Percentiles rank a stretch among this genome's conserved stretches.
Conservation (phyloP, 1,140 invertebrate species). For the Pristionchus pacificus region DNA sequence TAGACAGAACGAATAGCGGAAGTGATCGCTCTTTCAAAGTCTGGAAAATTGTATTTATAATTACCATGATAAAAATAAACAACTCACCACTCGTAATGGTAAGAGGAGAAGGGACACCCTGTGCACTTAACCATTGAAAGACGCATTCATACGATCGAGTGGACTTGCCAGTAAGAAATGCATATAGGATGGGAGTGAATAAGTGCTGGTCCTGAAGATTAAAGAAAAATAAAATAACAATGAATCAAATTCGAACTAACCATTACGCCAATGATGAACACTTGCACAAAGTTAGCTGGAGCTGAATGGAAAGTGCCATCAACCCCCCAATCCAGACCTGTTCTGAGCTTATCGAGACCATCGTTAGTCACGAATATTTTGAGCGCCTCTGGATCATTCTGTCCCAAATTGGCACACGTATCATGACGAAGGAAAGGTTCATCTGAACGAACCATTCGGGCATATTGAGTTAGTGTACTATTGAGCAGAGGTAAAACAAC, state of each 20-base stretch:
- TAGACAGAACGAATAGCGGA: neutral
- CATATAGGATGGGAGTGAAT: neutral
- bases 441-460: neutral
- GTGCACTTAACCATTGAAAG: neutral
- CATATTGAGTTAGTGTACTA: neutral
- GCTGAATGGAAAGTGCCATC: neutral
- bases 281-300: neutral
- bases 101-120: neutral
- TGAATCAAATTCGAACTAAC: neutral
- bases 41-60: neutral
- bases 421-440: neutral
- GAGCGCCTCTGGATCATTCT: neutral
- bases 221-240: neutral
- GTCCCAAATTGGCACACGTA: neutral
- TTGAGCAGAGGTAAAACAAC: neutral
- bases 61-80: neutral
- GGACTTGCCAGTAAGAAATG: neutral
- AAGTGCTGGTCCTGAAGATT: neutral
- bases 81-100: neutral
- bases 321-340: neutral
- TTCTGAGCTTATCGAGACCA: neutral
- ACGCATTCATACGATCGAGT: neutral
- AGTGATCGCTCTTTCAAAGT: neutral
- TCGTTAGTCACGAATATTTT: neutral
- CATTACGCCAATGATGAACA: neutral